Evolutionary conservation across 2,797 vertebrate species (phyloP).

Genomic region (Peromyscus attwateri): DNA sequence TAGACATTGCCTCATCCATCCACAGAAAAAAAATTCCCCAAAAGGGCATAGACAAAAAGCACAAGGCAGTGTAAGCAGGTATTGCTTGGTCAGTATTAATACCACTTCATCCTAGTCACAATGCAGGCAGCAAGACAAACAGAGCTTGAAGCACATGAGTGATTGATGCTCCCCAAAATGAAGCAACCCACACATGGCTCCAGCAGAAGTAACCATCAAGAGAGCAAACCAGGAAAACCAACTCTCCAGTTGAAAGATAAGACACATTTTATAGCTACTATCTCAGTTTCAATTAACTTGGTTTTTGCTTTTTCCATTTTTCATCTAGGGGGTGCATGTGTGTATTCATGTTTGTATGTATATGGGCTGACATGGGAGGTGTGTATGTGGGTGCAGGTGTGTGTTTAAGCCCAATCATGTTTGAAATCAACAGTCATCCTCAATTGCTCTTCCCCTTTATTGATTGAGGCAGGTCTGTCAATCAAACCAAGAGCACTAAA

Average conservation of each 20-base stretch:
- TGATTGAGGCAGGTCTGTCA: not conserved
- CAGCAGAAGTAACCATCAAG: not conserved
- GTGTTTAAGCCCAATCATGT: not conserved
- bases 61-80: not conserved
- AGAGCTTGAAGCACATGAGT: not conserved
- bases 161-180: not conserved
- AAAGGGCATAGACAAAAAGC: not conserved
- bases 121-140: not conserved
- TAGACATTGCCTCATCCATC: not conserved
- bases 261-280: not conserved
- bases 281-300: not conserved
- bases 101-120: not conserved
- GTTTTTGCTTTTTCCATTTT: not conserved
- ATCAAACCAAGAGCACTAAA: not conserved
- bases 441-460: not conserved
- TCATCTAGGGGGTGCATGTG: not conserved
- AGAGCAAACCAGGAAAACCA: not conserved
- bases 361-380: not conserved
- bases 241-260: not conserved
- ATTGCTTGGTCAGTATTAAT: not conserved
- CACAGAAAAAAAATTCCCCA: not conserved
- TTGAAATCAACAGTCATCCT: not conserved
- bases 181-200: not conserved
- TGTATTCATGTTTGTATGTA: not conserved
- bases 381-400: too few relatives aligned